Base-by-base conservation (phyloP, 2,888 invertebrate genomes). In the Mesodorylaimus sp. region DNA sequence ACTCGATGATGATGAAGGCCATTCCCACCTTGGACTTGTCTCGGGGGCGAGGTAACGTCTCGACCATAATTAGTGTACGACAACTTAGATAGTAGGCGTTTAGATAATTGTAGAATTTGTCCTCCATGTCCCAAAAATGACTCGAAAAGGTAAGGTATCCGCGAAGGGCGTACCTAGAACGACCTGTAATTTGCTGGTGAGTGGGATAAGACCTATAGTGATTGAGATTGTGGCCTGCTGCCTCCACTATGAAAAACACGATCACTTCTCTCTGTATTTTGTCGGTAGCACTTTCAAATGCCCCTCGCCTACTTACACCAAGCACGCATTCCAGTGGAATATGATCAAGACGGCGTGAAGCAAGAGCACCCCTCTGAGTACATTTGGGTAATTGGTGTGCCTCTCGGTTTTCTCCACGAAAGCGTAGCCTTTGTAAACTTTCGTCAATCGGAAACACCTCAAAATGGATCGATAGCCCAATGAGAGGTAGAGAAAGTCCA, bases 261-360 rank as follows among this genome's bases (percentile, higher is more conserved):
- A n/a, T n/a, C n/a, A n/a, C n/a, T n/a, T n/a, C n/a, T n/a, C n/a
- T n/a, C n/a, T n/a, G n/a, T n/a, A n/a, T n/a, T n/a, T n/a, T n/a
- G n/a, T n/a, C n/a, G n/a, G n/a, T n/a, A n/a, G 10, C 36, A 36
- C 10, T n/a, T 10, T 36, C n/a, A 36, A 13, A 23, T 39, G n/a
- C 19, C 21, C 21, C 41, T 23, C 21, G 41, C 16, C 16, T 7
- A 16, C 37, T 25, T 51, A 50, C 16, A 51, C 24, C 71, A 95
- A 77, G 75, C 93, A 95, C 67, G 91, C 91, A 73, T 95, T 95
- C 93, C 93, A 95, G 77, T 95, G 95, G 75, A 93, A 93, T 73
- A 93, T 86, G 74, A 89, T 89, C 74, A 91, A 76, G 67, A 91
- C 78, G 76, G 89, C 89, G 76, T 91, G 89, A 2, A 53, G 3